phyloP scores from a whole-genome alignment of 2,113 vertebrate genomes.

The Bos taurus region DNA sequence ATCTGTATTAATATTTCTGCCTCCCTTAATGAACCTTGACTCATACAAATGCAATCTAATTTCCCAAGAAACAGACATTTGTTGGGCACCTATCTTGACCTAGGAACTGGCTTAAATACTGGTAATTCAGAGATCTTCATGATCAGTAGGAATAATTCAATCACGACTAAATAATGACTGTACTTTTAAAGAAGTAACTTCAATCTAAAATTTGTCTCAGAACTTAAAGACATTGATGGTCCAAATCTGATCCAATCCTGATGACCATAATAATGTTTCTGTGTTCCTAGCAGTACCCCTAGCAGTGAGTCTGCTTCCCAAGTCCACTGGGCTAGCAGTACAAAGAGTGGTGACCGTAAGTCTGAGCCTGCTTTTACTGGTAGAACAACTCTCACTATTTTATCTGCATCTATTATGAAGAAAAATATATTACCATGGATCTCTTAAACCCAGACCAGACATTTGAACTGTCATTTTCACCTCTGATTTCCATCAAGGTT shows the following conservation, averaged over 20 bases:
- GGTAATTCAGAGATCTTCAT: neutral
- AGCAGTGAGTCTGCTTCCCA: constrained; percentile 7
- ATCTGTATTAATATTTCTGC: neutral
- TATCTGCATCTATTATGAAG: constrained; percentile 76
- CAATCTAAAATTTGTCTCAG: neutral
- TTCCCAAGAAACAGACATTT: neutral
- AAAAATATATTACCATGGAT: constrained; percentile 81
- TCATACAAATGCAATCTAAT: neutral
- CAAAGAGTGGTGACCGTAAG: constrained; percentile 68
- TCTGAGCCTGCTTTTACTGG: constrained; percentile 72
- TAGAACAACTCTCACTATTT: constrained; percentile 65
- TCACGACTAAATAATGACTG: neutral
- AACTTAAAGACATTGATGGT: neutral
- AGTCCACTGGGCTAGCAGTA: constrained; percentile 35
- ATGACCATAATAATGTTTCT: neutral
- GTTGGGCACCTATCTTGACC: neutral
- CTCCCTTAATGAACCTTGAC: neutral
- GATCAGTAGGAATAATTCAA: neutral
- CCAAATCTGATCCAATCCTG: neutral
- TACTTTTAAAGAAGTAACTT: neutral
- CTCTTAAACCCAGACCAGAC: constrained; percentile 82
- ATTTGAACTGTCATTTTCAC: constrained; percentile 87
- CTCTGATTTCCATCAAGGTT: constrained; percentile 86
- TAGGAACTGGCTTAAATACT: neutral
- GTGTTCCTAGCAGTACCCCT: neutral